A percentile compares a stretch with the other conserved stretches of the same genome.
Conservation (phyloP, 2,888 invertebrate genomes). For the Oscheius sp. region DNA sequence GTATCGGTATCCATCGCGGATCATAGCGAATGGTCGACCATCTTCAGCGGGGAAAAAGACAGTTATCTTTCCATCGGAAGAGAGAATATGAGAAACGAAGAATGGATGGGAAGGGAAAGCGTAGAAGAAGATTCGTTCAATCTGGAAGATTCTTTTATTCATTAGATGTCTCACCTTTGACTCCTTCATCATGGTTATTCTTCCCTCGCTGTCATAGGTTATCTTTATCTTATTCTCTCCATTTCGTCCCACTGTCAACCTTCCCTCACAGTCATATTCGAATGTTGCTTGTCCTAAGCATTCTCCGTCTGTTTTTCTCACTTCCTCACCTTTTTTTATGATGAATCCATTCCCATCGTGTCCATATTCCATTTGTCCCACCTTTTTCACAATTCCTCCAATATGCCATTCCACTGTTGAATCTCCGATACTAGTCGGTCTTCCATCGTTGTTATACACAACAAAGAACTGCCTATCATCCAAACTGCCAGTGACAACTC, state of each 20-base stretch:
- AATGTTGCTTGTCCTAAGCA: slow-evolving; percentile 30
- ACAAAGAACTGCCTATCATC: slow-evolving; percentile 1
- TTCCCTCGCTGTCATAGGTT: slow-evolving; percentile 42
- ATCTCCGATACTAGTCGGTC: slow-evolving; percentile 41
- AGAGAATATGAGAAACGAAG: slow-evolving; percentile 43
- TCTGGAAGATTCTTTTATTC: slow-evolving; percentile 4
- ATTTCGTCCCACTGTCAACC: slow-evolving; percentile 26
- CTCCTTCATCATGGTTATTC: slow-evolving; percentile 29
- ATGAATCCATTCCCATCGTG: slow-evolving; percentile 36
- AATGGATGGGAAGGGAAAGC: slow-evolving; percentile 30
- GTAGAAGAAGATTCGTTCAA: slow-evolving; percentile 34
- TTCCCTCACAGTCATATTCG: slow-evolving; percentile 35
- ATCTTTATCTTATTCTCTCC: background rate
- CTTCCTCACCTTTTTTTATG: slow-evolving; percentile 25
- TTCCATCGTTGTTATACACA: slow-evolving; percentile 41
- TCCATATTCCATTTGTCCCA: slow-evolving; percentile 35
- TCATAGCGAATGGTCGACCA: slow-evolving; percentile 35
- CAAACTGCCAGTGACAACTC: slow-evolving; percentile 33
- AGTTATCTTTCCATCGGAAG: slow-evolving; percentile 33
- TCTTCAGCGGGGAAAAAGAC: slow-evolving; percentile 44
- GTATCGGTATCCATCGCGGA: slow-evolving; percentile 35
- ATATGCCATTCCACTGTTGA: slow-evolving; percentile 41
- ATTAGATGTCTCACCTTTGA: background rate
- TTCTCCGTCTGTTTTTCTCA: background rate
- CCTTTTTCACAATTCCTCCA: slow-evolving; percentile 43